Conservation (phyloP, 2,113 vertebrate species). For the Phainopepla nitens region DNA sequence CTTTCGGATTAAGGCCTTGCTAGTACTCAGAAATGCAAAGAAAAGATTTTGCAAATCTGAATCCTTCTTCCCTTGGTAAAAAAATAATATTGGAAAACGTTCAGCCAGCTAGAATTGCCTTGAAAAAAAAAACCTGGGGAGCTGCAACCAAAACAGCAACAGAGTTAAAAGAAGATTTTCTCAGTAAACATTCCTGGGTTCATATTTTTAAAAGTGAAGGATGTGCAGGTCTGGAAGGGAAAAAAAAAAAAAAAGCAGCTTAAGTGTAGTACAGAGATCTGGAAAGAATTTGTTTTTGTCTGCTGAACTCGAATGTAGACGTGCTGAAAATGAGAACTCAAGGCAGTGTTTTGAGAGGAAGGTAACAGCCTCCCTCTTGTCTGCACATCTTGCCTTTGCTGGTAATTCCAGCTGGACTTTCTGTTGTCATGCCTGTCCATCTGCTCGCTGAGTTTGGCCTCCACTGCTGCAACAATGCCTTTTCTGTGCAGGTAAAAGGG, state of each 20-base stretch:
- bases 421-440: accelerated
- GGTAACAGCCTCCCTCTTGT: neutral
- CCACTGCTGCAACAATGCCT: neutral
- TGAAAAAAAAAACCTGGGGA: neutral
- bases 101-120: neutral
- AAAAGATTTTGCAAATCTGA: neutral
- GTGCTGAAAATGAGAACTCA: neutral
- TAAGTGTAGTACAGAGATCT: neutral
- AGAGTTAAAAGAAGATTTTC: neutral
- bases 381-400: neutral
- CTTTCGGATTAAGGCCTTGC: neutral
- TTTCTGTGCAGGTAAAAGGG: neutral
- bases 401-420: neutral
- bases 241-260: neutral
- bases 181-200: neutral
- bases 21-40: neutral
- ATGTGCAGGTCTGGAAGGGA: neutral
- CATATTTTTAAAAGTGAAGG: neutral
- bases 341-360: neutral
- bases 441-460: neutral
- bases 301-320: neutral
- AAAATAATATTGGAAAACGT: neutral
- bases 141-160: neutral
- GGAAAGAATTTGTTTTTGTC: neutral
- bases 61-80: neutral